A percentile compares a stretch with the other conserved stretches of the same genome.
These are phyloP conservation scores for Sarcophaga peregrina DNA, from an alignment of 1,140 invertebrate species.

Conservation along the genomic window DNA sequence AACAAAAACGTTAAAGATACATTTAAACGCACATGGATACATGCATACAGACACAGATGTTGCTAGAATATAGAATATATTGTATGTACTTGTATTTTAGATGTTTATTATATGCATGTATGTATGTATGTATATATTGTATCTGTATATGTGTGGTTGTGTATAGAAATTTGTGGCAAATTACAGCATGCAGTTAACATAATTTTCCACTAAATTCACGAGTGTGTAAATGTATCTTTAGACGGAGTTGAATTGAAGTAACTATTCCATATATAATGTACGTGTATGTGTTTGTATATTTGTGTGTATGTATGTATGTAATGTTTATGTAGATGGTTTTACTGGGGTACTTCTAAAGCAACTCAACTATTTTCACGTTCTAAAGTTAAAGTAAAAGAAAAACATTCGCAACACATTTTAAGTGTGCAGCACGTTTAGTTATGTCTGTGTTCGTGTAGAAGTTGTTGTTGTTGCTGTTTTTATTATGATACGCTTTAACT, in stretches of 20 bases:
- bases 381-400: not conserved
- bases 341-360: not conserved
- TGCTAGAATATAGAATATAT: not conserved
- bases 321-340: not conserved
- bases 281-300: not conserved
- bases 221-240: conserved; percentile 28
- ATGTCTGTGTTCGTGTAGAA: too few species aligned
- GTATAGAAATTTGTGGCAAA: conserved; percentile 1
- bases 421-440: too few species aligned
- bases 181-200: conserved; percentile 35
- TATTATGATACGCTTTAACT: too few species aligned
- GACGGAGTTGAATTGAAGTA: conserved; percentile 7
- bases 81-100: not conserved
- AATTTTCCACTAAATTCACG: conserved; percentile 34
- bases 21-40: too few species aligned
- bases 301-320: not conserved
- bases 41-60: not conserved
- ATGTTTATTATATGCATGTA: too few species aligned
- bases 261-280: not conserved
- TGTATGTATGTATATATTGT: too few species aligned
- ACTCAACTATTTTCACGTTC: not conserved
- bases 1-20: too few species aligned
- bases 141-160: too few species aligned
- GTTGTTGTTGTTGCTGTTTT: too few species aligned
- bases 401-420: too few species aligned